Evolutionary conservation across 1,140 invertebrate species (phyloP), one percentile per base, ranked within the genome.

Genomic region (Zophobas morio): DNA sequence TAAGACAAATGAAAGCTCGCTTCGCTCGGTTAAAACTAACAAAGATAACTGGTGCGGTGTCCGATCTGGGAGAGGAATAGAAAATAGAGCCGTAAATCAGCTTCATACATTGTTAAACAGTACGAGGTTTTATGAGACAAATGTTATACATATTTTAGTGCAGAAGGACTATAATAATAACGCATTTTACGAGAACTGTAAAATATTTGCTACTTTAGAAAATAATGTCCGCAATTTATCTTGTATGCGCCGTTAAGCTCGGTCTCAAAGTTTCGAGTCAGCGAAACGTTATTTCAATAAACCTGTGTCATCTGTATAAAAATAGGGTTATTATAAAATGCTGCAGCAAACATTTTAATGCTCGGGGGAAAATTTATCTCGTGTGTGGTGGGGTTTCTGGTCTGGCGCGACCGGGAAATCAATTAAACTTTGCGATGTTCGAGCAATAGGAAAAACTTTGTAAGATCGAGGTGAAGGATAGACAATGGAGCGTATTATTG

Each of bases 401-500:
- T 73, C 56, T 54, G 40, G 36, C 54, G 49, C 2, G 49, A 20
- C n/a, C n/a, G 49, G 37, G 37, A 73, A 73, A 73, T 73, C 71
- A 73, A 73, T 73, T 73, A 39, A 56, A 56, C 33, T 56, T 20
- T 49, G 71, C 56, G 71, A 73, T 73, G 63, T 70, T 63, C 32
- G 8, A 42, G 71, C 49, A 54, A 73, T 73, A 54, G 40, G 54
- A 73, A 73, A 73, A 73, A 73, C 47, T 53, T 56, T 56, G 54
- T 47, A 73, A 53, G 71, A 73, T 73, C 56, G 76, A 75, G 66
- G 74, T 77, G 71, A 80, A 77, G 66, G 79, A 80, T 83, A 82
- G 83, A 84, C 83, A 83, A 83, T 82, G 80, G 80, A 76, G 76
- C 54, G 78, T 78, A 81, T 82, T 83, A 81, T 81, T 78, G 74